Percentiles rank a stretch among this genome's conserved stretches.
Conservation (phyloP, 2,888 invertebrate species). For the Suillia variegata region DNA sequence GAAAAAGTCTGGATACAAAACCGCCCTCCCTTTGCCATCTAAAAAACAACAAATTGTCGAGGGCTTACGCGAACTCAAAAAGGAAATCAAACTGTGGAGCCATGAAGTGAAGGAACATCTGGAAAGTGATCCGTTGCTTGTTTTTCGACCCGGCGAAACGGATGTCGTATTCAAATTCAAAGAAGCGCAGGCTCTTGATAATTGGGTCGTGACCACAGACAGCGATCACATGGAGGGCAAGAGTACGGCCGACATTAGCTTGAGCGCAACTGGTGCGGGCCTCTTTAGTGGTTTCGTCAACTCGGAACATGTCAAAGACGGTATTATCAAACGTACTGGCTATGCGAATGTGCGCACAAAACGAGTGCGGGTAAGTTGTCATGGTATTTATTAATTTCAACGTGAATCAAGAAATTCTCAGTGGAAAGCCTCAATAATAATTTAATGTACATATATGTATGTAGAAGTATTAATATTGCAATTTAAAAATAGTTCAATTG, state of each 20-base stretch:
- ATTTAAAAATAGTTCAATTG: too few species aligned
- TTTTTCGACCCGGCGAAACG: slow-evolving; percentile 69
- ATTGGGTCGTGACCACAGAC: slow-evolving; percentile 79
- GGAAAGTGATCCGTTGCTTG: slow-evolving; percentile 67
- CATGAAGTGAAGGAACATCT: slow-evolving; percentile 72
- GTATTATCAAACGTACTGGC: slow-evolving; percentile 75
- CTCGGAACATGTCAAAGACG: slow-evolving; percentile 79
- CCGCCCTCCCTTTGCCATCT: slow-evolving; percentile 52
- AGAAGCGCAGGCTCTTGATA: slow-evolving; percentile 66
- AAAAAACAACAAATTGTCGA: slow-evolving; percentile 66
- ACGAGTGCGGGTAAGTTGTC: slow-evolving; percentile 67
- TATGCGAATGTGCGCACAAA: slow-evolving; percentile 80
- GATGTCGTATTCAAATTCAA: slow-evolving; percentile 78
- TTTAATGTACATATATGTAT: background rate
- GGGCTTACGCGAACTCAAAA: slow-evolving; percentile 70
- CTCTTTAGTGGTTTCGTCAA: slow-evolving; percentile 75
- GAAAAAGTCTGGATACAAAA: slow-evolving; percentile 58
- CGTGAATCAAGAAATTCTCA: background rate
- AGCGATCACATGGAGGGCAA: slow-evolving; percentile 81
- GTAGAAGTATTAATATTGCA: too few species aligned
- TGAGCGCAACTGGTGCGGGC: slow-evolving; percentile 73
- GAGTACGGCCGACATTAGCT: slow-evolving; percentile 70
- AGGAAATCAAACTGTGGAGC: slow-evolving; percentile 70
- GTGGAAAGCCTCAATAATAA: background rate
- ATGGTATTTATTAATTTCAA: background rate